These are phyloP conservation scores for Aeoliscus strigatus DNA, from an alignment of 2,797 vertebrate genomes.

Conservation along the genomic window DNA sequence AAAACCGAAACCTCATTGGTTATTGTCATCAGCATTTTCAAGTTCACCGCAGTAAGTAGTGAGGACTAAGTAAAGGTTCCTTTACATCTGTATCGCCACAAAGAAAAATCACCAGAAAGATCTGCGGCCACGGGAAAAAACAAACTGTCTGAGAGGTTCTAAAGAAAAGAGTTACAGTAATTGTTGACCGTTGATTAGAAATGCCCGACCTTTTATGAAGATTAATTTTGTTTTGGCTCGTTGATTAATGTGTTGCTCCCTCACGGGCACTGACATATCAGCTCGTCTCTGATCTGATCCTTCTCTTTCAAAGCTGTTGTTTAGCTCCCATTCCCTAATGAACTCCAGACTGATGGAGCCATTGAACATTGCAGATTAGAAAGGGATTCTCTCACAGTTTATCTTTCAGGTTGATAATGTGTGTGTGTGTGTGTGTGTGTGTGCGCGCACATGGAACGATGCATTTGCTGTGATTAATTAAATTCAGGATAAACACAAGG, in stretches of 20 bases:
- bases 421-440: not conserved
- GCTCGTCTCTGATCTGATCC: slow-evolving; percentile 31
- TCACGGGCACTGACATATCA: slow-evolving; percentile 15
- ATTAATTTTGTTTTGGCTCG: slow-evolving; percentile 7
- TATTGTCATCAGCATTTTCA: too few relatives aligned
- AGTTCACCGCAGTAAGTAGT: too few relatives aligned
- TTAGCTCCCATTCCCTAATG: slow-evolving; percentile 46
- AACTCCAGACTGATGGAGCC: slow-evolving; percentile 29
- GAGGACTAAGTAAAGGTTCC: too few relatives aligned
- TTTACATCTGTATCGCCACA: too few relatives aligned
- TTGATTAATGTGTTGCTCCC: slow-evolving; percentile 25
- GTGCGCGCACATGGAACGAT: too few relatives aligned
- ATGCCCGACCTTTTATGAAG: slow-evolving; percentile 1
- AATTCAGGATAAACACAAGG: too few relatives aligned
- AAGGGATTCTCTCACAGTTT: slow-evolving; percentile 28
- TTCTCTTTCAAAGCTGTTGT: slow-evolving; percentile 30
- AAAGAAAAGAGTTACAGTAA: not conserved
- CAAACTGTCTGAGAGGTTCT: too few relatives aligned
- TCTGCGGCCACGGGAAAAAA: too few relatives aligned
- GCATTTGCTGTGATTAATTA: too few relatives aligned
- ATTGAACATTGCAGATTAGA: slow-evolving; percentile 43
- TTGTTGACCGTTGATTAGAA: slow-evolving; percentile 7
- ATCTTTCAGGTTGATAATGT: slow-evolving; percentile 34
- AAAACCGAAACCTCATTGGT: too few relatives aligned
- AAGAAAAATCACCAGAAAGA: too few relatives aligned